These are phyloP conservation scores for Onthophagus taurus DNA, from an alignment of 1,140 invertebrate genomes.

Conservation along the genomic window DNA sequence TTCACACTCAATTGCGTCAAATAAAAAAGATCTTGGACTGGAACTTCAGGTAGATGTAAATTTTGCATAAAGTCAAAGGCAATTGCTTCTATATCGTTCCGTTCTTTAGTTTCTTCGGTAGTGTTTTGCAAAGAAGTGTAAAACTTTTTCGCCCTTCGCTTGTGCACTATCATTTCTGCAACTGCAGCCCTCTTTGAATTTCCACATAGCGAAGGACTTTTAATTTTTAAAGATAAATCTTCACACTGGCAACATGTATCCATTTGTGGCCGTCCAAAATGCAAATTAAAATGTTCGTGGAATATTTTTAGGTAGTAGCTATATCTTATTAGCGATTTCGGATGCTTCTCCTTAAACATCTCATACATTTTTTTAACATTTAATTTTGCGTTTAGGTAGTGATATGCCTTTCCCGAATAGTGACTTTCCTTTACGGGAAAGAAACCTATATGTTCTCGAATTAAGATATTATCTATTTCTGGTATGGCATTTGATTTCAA, in stretches of 20 bases:
- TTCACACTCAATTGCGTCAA: slow-evolving; percentile 11
- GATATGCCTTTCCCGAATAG: too few relatives aligned
- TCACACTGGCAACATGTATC: slow-evolving; percentile 4
- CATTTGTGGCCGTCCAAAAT: slow-evolving; percentile 3
- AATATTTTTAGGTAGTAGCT: slow-evolving; percentile 4
- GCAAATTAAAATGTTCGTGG: neutral
- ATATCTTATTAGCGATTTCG: neutral
- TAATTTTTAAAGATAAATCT: slow-evolving; percentile 5
- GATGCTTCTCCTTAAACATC: slow-evolving; percentile 2
- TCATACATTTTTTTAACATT: neutral
- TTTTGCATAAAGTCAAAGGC: slow-evolving; percentile 20
- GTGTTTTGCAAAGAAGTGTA: neutral
- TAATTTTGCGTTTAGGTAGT: too few relatives aligned
- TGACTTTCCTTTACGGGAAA: too few relatives aligned
- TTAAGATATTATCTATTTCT: too few relatives aligned
- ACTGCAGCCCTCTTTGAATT: neutral
- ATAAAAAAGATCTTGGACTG: slow-evolving; percentile 21
- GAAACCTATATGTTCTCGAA: too few relatives aligned
- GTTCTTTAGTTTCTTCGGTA: neutral
- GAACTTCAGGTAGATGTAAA: slow-evolving; percentile 18
- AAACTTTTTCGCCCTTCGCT: slow-evolving; percentile 9
- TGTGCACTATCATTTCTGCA: slow-evolving; percentile 4
- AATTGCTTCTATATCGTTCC: neutral
- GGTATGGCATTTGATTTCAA: too few relatives aligned
- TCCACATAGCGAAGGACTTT: slow-evolving; percentile 1